A percentile compares a stretch with the other conserved stretches of the same genome.
Conservation (phyloP, 2,113 vertebrate genomes). For the Cnemophilus loriae region DNA sequence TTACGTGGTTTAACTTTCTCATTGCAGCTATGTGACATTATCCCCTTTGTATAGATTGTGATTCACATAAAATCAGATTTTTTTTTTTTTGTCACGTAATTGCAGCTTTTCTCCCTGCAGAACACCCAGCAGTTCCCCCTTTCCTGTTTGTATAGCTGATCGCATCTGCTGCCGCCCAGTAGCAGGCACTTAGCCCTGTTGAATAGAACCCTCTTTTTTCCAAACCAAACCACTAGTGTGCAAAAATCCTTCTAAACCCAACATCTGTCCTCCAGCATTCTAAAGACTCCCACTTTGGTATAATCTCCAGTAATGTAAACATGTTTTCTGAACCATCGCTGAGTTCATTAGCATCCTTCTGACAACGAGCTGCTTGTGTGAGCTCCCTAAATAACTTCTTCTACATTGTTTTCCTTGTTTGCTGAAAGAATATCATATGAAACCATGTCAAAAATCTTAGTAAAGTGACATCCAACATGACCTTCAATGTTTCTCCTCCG, state of each 20-base stretch:
- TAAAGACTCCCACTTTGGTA: background rate
- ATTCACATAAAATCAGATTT: background rate
- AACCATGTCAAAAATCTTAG: background rate
- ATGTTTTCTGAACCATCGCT: background rate
- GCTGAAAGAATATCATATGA: background rate
- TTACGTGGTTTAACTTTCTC: background rate
- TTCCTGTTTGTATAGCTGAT: background rate
- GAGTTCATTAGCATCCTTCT: background rate
- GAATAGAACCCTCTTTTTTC: background rate
- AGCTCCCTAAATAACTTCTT: background rate
- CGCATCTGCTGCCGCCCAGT: fast-evolving
- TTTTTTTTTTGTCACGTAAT: background rate
- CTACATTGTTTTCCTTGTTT: background rate
- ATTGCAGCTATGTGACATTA: background rate
- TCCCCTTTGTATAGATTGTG: background rate
- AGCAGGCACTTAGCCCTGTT: background rate
- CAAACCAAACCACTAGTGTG: background rate
- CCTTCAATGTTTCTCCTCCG: background rate
- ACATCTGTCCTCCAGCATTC: background rate
- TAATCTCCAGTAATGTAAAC: background rate
- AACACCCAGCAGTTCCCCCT: background rate
- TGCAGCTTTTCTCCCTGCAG: background rate
- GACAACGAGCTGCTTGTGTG: background rate
- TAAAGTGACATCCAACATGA: background rate
- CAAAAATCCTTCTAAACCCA: background rate